These are phyloP conservation scores for Etheostoma nigrum DNA, from an alignment of 2,797 vertebrate genomes.

Conservation along the genomic window DNA sequence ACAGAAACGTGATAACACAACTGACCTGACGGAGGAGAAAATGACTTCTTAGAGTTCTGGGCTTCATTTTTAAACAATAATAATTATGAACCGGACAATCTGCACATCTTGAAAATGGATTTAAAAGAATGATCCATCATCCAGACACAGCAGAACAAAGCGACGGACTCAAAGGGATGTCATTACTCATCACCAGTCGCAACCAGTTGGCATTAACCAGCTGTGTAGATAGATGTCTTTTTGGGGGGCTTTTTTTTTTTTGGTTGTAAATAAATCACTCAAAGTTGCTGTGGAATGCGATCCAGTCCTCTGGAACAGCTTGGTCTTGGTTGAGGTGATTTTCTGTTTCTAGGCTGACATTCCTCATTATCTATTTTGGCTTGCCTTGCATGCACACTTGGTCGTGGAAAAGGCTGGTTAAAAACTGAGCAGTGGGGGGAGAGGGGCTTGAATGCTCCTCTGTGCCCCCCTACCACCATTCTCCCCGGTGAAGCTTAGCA, in stretches of 20 bases:
- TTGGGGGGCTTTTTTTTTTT: slow-evolving; percentile 74
- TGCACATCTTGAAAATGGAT: slow-evolving; percentile 77
- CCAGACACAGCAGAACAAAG: slow-evolving; percentile 81
- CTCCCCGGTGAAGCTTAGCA: slow-evolving; percentile 68
- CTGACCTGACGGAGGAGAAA: slow-evolving; percentile 50
- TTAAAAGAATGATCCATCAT: slow-evolving; percentile 82
- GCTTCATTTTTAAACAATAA: slow-evolving; percentile 42
- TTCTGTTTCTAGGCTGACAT: slow-evolving; percentile 82
- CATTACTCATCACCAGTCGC: slow-evolving; percentile 86
- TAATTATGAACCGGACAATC: slow-evolving; percentile 69
- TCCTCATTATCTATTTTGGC: slow-evolving; percentile 84
- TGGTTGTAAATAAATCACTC: slow-evolving; percentile 85
- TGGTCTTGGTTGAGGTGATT: slow-evolving; percentile 81
- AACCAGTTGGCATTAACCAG: slow-evolving; percentile 87
- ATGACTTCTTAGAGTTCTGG: slow-evolving; percentile 53
- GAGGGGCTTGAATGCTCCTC: slow-evolving; percentile 57
- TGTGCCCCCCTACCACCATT: slow-evolving; percentile 41
- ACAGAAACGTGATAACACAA: slow-evolving; percentile 78
- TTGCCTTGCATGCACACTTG: slow-evolving; percentile 70
- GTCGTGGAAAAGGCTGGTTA: slow-evolving; percentile 73
- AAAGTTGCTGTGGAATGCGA: slow-evolving; percentile 77
- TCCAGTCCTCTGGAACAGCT: slow-evolving; percentile 79
- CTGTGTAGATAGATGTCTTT: slow-evolving; percentile 85
- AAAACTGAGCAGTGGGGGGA: slow-evolving; percentile 66
- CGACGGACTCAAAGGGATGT: slow-evolving; percentile 83